phyloP scores from a whole-genome alignment of 1,140 invertebrate genomes.

The Belonocnema kinseyi region DNA sequence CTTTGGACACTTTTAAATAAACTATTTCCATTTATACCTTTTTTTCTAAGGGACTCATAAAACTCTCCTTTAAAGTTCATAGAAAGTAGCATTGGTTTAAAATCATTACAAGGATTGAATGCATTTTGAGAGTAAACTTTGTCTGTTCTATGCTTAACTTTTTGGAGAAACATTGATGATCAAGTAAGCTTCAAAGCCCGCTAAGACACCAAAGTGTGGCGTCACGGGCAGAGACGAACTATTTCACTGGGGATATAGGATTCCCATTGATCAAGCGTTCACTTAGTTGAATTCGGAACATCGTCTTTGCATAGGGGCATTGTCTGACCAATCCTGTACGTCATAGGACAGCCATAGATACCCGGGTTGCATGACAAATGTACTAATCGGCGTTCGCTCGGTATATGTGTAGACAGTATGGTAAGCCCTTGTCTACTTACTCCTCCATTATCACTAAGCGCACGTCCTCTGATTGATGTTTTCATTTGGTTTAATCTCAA shows the following conservation, averaged over 20 bases:
- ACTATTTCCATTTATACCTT: too few relatives aligned
- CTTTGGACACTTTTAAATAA: too few relatives aligned
- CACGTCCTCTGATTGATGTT: constrained; percentile 29
- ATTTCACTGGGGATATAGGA: not conserved
- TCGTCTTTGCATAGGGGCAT: constrained; percentile 27
- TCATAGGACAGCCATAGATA: not conserved
- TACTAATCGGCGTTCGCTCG: constrained; percentile 21
- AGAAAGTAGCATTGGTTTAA: too few relatives aligned
- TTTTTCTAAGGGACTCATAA: too few relatives aligned
- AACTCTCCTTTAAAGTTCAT: too few relatives aligned
- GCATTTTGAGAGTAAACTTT: too few relatives aligned
- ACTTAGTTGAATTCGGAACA: constrained; percentile 26
- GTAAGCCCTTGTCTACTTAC: constrained; percentile 15
- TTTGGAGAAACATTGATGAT: too few relatives aligned
- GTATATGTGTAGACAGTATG: constrained; percentile 7
- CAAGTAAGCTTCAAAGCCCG: too few relatives aligned
- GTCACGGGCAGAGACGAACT: constrained; percentile 5
- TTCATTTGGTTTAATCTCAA: constrained; percentile 21
- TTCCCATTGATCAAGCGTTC: constrained; percentile 18
- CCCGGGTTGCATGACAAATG: constrained; percentile 25
- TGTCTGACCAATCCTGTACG: constrained; percentile 9
- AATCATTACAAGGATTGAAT: too few relatives aligned
- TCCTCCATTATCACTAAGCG: constrained; percentile 22
- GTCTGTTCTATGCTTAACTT: too few relatives aligned
- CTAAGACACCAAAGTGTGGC: not conserved